A percentile compares a stretch with the other conserved stretches of the same genome.
Evolutionary conservation across 2,113 vertebrate species (phyloP).

Genomic region (Otis tarda): DNA sequence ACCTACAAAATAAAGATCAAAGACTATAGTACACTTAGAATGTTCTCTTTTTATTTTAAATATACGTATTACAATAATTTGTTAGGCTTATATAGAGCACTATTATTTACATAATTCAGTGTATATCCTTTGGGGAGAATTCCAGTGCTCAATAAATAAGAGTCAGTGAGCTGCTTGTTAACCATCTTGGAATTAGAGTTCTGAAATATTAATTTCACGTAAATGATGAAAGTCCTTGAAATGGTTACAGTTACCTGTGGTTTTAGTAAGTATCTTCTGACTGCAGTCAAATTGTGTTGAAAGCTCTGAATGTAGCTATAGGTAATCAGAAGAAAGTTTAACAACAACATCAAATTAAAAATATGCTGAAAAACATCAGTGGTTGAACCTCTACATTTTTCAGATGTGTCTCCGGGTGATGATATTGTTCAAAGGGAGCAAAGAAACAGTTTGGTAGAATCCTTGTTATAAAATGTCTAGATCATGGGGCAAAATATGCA

Average conservation of each 20-base stretch:
- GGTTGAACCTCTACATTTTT: slow-evolving; percentile 25
- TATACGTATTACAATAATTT: slow-evolving; percentile 77
- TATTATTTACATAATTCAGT: slow-evolving; percentile 75
- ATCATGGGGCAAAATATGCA: slow-evolving; percentile 42
- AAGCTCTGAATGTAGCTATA: slow-evolving; percentile 54
- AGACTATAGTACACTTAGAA: slow-evolving; percentile 49
- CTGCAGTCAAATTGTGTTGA: slow-evolving; percentile 32
- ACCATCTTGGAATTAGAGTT: slow-evolving; percentile 44
- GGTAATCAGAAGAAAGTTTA: slow-evolving; percentile 46
- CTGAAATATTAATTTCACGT: slow-evolving; percentile 50
- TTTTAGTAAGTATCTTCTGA: slow-evolving; percentile 40
- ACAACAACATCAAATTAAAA: slow-evolving; percentile 19
- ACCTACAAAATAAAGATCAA: slow-evolving; percentile 55
- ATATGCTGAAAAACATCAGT: slow-evolving; percentile 27
- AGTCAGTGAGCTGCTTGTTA: slow-evolving; percentile 63
- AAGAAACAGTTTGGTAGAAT: not conserved
- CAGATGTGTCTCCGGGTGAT: not conserved
- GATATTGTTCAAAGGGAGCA: not conserved
- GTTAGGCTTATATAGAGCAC: slow-evolving; percentile 71
- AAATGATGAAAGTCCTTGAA: slow-evolving; percentile 50
- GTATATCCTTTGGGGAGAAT: slow-evolving; percentile 63
- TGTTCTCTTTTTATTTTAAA: slow-evolving; percentile 81
- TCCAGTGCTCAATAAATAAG: slow-evolving; percentile 64
- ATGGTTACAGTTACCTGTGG: slow-evolving; percentile 50
- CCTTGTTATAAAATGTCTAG: slow-evolving; percentile 22